Evolutionary conservation across 2,888 invertebrate species (phyloP).

Genomic region (Platypus cylindrus): DNA sequence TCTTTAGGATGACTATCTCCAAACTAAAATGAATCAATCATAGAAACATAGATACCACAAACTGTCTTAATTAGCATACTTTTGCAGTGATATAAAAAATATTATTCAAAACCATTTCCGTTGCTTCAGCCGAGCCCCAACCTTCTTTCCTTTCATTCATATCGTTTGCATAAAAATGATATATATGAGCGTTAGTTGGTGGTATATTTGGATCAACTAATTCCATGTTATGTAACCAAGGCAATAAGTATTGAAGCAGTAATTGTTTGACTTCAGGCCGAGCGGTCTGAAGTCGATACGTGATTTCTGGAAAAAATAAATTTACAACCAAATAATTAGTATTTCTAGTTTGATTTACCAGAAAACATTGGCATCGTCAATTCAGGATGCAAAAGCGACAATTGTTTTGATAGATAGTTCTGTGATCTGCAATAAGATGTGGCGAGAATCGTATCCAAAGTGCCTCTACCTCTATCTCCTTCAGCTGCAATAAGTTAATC

Average conservation of each 20-base stretch:
- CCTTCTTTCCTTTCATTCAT: constrained; percentile 66
- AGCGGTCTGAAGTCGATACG: constrained; percentile 91
- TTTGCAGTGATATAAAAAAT: constrained; percentile 95
- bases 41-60: constrained; percentile 1
- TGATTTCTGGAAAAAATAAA: constrained; percentile 63
- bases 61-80: constrained; percentile 39
- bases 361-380: constrained; percentile 99
- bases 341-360: constrained; percentile 44
- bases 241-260: constrained; percentile 81
- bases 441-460: constrained; percentile 74
- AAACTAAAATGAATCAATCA: constrained; percentile 48
- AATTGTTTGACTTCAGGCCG: constrained; percentile 84
- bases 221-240: constrained; percentile 98
- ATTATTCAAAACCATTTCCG: constrained; percentile 98
- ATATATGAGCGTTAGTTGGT: constrained; percentile 74
- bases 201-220: constrained; percentile 93
- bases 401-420: constrained; percentile 79
- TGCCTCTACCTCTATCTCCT: constrained; percentile 52
- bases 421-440: constrained; percentile 88
- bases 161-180: constrained; percentile 52
- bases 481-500: constrained; percentile 34
- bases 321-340: not conserved
- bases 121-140: constrained; percentile 98
- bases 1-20: constrained; percentile 93
- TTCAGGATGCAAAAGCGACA: constrained; percentile 91